Conservation (phyloP, 1,140 invertebrate species). For the Atta colombica region DNA sequence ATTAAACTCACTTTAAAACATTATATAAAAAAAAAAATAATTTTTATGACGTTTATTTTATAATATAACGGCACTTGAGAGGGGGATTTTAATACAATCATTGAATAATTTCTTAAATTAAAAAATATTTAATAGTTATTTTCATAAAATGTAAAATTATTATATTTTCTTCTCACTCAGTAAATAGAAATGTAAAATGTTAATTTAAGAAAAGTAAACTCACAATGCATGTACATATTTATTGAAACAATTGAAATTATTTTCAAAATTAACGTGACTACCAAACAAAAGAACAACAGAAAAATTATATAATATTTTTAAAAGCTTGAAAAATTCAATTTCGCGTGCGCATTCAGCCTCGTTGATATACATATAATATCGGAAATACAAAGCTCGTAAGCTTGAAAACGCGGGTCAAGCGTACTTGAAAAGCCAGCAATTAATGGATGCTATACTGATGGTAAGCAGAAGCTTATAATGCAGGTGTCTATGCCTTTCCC, state of each 20-base stretch:
- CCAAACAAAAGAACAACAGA: background rate
- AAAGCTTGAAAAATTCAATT: slow-evolving; percentile 68
- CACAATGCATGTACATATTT: background rate
- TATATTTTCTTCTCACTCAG: background rate
- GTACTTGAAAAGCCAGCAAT: slow-evolving; percentile 83
- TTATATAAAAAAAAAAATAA: slow-evolving; percentile 30
- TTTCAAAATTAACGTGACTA: background rate
- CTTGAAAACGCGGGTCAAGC: slow-evolving; percentile 78
- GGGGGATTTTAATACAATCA: background rate
- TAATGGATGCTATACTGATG: slow-evolving; percentile 81
- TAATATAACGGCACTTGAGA: background rate
- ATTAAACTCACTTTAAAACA: slow-evolving; percentile 29
- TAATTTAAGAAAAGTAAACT: background rate
- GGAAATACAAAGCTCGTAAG: slow-evolving; percentile 80
- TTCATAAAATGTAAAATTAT: slow-evolving; percentile 19
- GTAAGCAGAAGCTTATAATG: slow-evolving; percentile 81
- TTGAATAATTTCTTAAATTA: background rate
- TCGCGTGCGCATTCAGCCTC: slow-evolving; percentile 49
- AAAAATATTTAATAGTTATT: background rate
- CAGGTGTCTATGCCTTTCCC: slow-evolving; percentile 80
- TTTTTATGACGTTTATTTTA: slow-evolving; percentile 15
- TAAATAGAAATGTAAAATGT: background rate
- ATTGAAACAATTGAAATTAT: slow-evolving; percentile 14
- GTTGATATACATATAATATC: slow-evolving; percentile 75
- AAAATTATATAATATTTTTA: slow-evolving; percentile 27